Conservation (phyloP, 2,888 invertebrate species). For the Ornithoptera priamus region DNA sequence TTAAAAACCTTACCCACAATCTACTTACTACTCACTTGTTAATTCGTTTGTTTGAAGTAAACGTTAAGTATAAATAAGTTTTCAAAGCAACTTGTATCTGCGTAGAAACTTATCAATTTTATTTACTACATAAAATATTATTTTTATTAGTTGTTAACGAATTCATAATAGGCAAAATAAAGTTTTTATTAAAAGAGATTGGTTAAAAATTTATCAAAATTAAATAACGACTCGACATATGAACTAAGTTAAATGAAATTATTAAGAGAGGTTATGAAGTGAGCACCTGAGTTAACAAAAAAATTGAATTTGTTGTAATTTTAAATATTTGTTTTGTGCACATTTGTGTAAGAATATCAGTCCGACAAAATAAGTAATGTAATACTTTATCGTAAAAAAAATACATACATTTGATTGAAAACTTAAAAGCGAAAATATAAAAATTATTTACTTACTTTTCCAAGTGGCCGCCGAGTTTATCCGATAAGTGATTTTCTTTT, state of each 20-base stretch:
- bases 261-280: neutral
- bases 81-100: constrained; percentile 4
- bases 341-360: neutral
- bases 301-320: neutral
- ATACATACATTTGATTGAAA: too few species aligned
- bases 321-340: neutral
- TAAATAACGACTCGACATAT: neutral
- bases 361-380: neutral
- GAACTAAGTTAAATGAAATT: neutral
- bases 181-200: neutral
- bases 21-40: constrained; percentile 16
- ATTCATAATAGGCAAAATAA: neutral
- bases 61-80: constrained; percentile 23
- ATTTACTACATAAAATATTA: neutral
- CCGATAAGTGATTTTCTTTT: constrained; percentile 83
- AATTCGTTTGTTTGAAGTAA: constrained; percentile 27
- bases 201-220: neutral
- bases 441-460: constrained; percentile 72
- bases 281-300: neutral
- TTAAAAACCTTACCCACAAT: neutral
- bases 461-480: constrained; percentile 81
- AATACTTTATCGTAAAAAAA: neutral
- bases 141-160: neutral
- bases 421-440: too few species aligned
- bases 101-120: neutral